These are phyloP conservation scores for Trichomalopsis sarcophagae DNA, from an alignment of 1,140 invertebrate species.

Conservation along the genomic window DNA sequence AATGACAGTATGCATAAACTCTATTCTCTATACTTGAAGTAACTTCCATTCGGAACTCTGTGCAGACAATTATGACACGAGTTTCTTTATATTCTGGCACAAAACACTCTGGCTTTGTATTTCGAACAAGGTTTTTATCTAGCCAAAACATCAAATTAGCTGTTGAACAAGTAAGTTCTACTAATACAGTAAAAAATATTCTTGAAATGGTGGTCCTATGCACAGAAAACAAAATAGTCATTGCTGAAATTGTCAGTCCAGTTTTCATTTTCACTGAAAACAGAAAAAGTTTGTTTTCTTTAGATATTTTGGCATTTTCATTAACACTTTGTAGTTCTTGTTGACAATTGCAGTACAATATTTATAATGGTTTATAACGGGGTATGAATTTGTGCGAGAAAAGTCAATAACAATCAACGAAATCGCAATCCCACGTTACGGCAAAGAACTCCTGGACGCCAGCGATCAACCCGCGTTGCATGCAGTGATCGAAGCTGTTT, in stretches of 20 bases:
- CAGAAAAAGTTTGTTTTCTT: no score
- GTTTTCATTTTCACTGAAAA: background rate
- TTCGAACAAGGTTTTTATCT: slow-evolving; percentile 3
- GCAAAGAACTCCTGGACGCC: no score
- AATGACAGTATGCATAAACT: slow-evolving; percentile 64
- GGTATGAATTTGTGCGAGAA: no score
- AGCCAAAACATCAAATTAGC: slow-evolving; percentile 46
- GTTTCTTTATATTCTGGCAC: slow-evolving; percentile 9
- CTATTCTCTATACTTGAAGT: slow-evolving; percentile 59
- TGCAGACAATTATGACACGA: slow-evolving; percentile 49
- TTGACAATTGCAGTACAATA: no score
- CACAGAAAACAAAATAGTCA: background rate
- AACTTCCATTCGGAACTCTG: slow-evolving; percentile 67
- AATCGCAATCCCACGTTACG: no score
- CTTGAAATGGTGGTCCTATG: slow-evolving; percentile 23
- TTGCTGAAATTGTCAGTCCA: background rate
- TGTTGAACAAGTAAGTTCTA: slow-evolving; percentile 6
- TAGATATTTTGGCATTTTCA: no score
- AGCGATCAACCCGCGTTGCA: no score
- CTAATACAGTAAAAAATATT: slow-evolving; percentile 40
- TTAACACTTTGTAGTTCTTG: no score
- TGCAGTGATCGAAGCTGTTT: no score
- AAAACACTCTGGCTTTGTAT: slow-evolving; percentile 47
- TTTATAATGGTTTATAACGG: no score
- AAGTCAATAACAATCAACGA: no score